phyloP scores from a whole-genome alignment of 2,797 vertebrate genomes.

The Takifugu rubripes region DNA sequence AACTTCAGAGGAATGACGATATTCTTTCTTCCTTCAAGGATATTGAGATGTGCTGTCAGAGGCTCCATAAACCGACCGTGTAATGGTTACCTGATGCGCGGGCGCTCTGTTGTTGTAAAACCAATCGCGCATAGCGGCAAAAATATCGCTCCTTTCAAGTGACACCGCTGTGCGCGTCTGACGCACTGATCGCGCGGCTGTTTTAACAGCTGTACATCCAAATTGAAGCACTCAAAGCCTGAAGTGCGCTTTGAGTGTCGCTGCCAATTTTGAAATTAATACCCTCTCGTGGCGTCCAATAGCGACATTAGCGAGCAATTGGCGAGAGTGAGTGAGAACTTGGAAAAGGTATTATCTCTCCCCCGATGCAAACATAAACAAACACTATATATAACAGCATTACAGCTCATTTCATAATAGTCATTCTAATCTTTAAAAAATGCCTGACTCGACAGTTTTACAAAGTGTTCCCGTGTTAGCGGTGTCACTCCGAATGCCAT shows the following conservation, averaged over 20 bases:
- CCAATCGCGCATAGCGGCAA: slow-evolving; percentile 34
- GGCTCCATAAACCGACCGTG: slow-evolving; percentile 33
- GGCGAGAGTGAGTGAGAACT: slow-evolving; percentile 52
- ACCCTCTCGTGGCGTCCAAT: slow-evolving; percentile 57
- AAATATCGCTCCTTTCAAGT: slow-evolving; percentile 40
- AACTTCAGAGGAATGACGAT: slow-evolving; percentile 43
- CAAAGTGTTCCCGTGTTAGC: slow-evolving; percentile 4
- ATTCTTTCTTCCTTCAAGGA: slow-evolving; percentile 47
- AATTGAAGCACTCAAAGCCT: slow-evolving; percentile 56
- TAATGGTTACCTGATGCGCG: slow-evolving; percentile 48
- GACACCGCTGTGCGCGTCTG: slow-evolving; percentile 38
- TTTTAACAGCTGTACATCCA: slow-evolving; percentile 65
- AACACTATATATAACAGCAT: slow-evolving; percentile 43
- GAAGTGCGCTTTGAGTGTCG: slow-evolving; percentile 53
- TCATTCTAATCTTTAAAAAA: too few species aligned
- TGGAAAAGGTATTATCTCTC: slow-evolving; percentile 61
- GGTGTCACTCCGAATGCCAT: slow-evolving; percentile 22
- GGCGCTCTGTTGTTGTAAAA: slow-evolving; percentile 36
- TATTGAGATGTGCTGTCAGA: slow-evolving; percentile 44
- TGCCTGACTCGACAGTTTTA: too few species aligned
- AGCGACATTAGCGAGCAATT: slow-evolving; percentile 59
- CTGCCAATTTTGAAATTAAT: slow-evolving; percentile 71
- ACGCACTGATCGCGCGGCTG: slow-evolving; percentile 28
- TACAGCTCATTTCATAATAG: background rate
- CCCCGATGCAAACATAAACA: slow-evolving; percentile 64